Conservation (phyloP, 2,797 vertebrate species). For the Delichon dasypus region DNA sequence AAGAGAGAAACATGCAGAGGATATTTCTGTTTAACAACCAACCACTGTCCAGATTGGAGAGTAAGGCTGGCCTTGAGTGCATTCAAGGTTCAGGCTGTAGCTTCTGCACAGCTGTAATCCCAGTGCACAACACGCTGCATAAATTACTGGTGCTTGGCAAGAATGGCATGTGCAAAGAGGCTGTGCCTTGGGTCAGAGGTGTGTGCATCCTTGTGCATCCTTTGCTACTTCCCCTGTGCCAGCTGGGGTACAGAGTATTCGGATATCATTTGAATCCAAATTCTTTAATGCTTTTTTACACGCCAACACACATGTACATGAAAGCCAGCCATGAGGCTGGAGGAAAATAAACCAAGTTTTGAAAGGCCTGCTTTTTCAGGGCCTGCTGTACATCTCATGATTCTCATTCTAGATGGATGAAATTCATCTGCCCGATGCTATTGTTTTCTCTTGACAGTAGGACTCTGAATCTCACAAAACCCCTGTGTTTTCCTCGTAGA, state of each 20-base stretch:
- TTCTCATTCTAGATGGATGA: neutral
- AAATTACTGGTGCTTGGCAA: neutral
- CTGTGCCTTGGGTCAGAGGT: neutral
- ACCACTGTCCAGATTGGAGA: neutral
- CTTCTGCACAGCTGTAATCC: neutral
- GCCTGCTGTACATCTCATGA: neutral
- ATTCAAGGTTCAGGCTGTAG: neutral
- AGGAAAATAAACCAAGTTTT: neutral
- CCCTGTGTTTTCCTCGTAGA: neutral
- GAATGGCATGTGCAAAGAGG: neutral
- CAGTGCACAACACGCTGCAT: neutral
- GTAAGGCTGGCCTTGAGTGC: neutral
- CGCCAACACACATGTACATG: accelerated
- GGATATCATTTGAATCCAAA: neutral
- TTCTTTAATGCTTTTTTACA: neutral
- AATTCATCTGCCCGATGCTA: neutral
- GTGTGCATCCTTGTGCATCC: neutral
- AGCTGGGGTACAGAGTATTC: neutral
- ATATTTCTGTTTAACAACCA: neutral
- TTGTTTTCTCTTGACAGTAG: neutral
- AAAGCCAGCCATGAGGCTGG: neutral
- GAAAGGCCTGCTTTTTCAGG: neutral
- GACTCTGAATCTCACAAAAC: neutral
- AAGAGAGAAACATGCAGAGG: neutral
- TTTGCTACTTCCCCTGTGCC: neutral